These are phyloP conservation scores for Martes flavigula DNA, from an alignment of 2,797 vertebrate species.

Conservation along the genomic window DNA sequence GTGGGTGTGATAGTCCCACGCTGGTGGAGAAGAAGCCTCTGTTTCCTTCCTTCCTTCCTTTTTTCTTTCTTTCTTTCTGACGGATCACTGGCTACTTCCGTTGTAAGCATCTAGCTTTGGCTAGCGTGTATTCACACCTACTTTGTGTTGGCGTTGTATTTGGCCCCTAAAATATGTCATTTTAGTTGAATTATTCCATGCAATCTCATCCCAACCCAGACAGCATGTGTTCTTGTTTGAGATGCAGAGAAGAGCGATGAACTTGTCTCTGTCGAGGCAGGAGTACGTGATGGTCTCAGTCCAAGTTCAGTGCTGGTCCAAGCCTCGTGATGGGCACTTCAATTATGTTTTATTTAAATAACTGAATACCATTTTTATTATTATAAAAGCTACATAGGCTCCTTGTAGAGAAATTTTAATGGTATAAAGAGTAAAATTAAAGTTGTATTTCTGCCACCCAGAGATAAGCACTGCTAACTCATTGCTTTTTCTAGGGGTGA, in stretches of 20 bases:
- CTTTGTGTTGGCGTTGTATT: neutral
- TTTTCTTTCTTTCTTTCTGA: neutral
- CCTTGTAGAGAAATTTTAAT: neutral
- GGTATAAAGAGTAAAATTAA: neutral
- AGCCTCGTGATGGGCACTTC: neutral
- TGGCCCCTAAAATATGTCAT: slow-evolving; percentile 5
- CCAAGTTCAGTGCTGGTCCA: neutral
- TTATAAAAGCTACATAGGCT: neutral
- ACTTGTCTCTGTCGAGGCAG: neutral
- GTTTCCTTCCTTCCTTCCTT: no score
- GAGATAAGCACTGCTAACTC: neutral
- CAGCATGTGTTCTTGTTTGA: neutral
- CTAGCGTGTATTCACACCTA: neutral
- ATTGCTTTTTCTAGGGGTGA: neutral
- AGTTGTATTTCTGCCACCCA: neutral
- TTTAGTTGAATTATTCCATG: slow-evolving; percentile 37
- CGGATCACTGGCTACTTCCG: neutral
- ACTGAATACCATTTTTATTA: neutral
- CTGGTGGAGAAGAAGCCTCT: neutral
- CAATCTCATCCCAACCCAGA: neutral
- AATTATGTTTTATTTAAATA: slow-evolving; percentile 36
- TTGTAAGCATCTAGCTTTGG: neutral
- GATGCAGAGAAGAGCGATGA: neutral
- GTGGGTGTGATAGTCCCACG: accelerated
- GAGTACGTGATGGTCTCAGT: neutral